Conservation (phyloP, 2,797 vertebrate genomes). For the Natrix natrix region DNA sequence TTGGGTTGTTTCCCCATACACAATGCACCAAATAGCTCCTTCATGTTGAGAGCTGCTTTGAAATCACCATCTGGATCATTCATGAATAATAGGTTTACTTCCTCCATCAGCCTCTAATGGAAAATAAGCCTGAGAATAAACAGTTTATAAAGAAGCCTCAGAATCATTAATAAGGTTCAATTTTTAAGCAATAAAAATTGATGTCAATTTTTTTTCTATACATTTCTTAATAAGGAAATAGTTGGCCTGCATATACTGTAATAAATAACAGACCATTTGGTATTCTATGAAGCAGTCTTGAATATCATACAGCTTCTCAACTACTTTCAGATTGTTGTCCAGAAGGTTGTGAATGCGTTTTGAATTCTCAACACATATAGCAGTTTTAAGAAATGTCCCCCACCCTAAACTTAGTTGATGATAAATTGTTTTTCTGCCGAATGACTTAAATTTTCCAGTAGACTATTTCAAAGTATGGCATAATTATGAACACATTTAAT, state of each 20-base stretch:
- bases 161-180: neutral
- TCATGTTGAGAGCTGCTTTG: neutral
- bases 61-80: neutral
- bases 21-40: neutral
- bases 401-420: neutral
- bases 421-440: conserved; percentile 34
- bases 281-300: conserved; percentile 5
- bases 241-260: neutral
- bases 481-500: conserved; percentile 46
- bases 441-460: conserved; percentile 41
- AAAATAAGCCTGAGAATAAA: neutral
- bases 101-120: neutral
- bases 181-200: conserved; percentile 35
- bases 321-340: conserved; percentile 5
- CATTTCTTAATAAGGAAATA: conserved; percentile 33
- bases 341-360: conserved; percentile 17
- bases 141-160: neutral
- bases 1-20: neutral
- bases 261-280: neutral
- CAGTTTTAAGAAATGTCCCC: neutral
- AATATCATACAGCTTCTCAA: neutral
- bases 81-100: neutral
- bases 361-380: conserved; percentile 21
- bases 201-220: neutral
- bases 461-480: conserved; percentile 29